A percentile compares a stretch with the other conserved stretches of the same genome.
phyloP scores from a whole-genome alignment of 2,888 invertebrate species.

The Chloromyia formosa region DNA sequence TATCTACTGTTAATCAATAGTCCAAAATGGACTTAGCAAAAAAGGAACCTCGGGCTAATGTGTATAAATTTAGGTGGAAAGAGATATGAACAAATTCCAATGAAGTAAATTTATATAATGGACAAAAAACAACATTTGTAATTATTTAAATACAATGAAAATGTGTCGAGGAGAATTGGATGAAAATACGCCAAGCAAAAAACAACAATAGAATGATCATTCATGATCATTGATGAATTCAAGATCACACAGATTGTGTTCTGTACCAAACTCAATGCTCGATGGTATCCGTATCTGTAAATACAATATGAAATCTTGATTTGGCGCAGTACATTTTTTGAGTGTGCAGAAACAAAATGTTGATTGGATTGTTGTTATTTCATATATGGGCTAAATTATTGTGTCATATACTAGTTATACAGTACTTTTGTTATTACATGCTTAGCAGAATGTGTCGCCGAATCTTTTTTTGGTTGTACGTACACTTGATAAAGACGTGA shows the following conservation, averaged over 20 bases:
- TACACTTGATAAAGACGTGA: no score
- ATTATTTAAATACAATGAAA: slow-evolving; percentile 41
- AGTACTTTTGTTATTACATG: no score
- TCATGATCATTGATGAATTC: slow-evolving; percentile 25
- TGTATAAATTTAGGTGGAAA: background rate
- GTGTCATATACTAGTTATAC: no score
- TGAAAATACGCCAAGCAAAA: slow-evolving; percentile 14
- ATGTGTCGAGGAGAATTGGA: slow-evolving; percentile 42
- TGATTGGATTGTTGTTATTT: no score
- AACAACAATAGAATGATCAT: slow-evolving; percentile 26
- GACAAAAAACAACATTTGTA: slow-evolving; percentile 33
- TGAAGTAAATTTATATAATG: slow-evolving; percentile 5
- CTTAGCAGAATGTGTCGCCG: no score
- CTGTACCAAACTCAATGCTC: no score
- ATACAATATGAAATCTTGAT: no score
- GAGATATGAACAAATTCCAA: background rate
- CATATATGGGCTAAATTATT: no score
- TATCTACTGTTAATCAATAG: background rate
- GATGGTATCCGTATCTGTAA: no score
- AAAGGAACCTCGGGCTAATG: background rate
- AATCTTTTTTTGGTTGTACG: no score
- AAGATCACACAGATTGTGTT: background rate
- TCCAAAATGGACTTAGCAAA: background rate
- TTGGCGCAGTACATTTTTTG: no score
- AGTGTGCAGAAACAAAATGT: no score